These are phyloP conservation scores for Mesembrinibis cayennensis DNA, from an alignment of 2,113 vertebrate genomes.

Conservation along the genomic window DNA sequence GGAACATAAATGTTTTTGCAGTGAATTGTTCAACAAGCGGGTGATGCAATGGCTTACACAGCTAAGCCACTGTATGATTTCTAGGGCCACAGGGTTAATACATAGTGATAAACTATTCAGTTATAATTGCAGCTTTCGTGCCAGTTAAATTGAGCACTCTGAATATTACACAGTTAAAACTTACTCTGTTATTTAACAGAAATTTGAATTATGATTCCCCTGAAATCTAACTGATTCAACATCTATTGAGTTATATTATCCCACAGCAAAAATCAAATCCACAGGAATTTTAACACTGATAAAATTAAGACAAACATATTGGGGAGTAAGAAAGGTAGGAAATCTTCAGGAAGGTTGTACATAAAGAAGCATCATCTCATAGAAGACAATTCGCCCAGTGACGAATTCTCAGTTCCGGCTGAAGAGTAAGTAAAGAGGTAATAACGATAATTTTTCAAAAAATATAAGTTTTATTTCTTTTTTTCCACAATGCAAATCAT, in stretches of 20 bases:
- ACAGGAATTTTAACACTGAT: background rate
- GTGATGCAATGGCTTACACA: slow-evolving; percentile 45
- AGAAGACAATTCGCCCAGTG: accelerated
- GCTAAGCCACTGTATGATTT: slow-evolving; percentile 12
- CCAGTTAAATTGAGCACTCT: slow-evolving; percentile 33
- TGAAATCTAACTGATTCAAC: slow-evolving; percentile 16
- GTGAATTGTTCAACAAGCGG: slow-evolving; percentile 14
- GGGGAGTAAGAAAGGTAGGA: background rate
- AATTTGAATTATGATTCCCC: slow-evolving; percentile 38
- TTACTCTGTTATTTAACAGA: slow-evolving; percentile 41
- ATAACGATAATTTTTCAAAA: background rate
- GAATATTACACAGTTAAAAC: slow-evolving; percentile 30
- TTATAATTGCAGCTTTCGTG: slow-evolving; percentile 46
- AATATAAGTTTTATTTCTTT: background rate
- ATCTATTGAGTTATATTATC: background rate
- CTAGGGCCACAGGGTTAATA: slow-evolving; percentile 55
- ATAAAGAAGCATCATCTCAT: background rate
- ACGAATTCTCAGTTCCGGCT: background rate
- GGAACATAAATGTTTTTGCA: slow-evolving; percentile 40
- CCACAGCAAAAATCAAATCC: background rate
- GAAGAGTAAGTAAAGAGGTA: background rate
- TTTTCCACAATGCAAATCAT: background rate
- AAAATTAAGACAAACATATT: background rate
- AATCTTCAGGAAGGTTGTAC: background rate
- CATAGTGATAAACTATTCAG: slow-evolving; percentile 54